Evolutionary conservation across 1,140 invertebrate genomes (phyloP).

Genomic region (Drosophila miranda): DNA sequence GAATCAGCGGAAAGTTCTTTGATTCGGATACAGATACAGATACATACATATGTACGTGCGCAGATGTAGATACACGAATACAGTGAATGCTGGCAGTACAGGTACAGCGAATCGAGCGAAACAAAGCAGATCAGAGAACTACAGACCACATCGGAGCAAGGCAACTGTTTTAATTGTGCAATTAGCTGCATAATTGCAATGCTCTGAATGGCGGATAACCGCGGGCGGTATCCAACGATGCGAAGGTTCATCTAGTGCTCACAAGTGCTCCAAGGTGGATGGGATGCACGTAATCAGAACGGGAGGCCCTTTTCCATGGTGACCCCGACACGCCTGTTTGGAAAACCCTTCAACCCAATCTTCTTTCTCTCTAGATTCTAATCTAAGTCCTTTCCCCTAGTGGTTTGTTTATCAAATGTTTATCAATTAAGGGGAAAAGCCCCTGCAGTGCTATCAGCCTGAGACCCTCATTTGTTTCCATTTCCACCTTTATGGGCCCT

Average conservation of each 20-base stretch:
- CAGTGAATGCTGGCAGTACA: conserved; percentile 14
- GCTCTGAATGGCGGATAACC: not conserved
- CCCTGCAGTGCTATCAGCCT: no score
- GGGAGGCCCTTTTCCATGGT: no score
- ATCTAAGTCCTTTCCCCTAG: not conserved
- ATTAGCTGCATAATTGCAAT: conserved; percentile 68
- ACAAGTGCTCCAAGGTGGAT: no score
- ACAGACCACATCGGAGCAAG: conserved; percentile 3
- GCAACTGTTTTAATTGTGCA: conserved; percentile 53
- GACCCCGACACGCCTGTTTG: no score
- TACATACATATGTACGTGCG: conserved; percentile 1
- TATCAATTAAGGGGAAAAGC: no score
- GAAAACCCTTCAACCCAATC: no score
- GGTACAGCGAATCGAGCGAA: not conserved
- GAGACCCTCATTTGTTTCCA: no score
- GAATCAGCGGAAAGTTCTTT: conserved; percentile 31
- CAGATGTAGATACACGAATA: conserved; percentile 15
- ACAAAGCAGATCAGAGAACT: no score
- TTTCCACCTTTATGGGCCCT: no score
- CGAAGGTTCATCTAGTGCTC: not conserved
- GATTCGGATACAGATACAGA: conserved; percentile 7
- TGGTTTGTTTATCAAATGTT: no score
- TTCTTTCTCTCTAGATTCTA: not conserved
- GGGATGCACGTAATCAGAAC: no score
- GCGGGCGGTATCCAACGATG: not conserved